phyloP scores from a whole-genome alignment of 2,113 vertebrate genomes.

The Brachyhypopomus occidentalis region DNA sequence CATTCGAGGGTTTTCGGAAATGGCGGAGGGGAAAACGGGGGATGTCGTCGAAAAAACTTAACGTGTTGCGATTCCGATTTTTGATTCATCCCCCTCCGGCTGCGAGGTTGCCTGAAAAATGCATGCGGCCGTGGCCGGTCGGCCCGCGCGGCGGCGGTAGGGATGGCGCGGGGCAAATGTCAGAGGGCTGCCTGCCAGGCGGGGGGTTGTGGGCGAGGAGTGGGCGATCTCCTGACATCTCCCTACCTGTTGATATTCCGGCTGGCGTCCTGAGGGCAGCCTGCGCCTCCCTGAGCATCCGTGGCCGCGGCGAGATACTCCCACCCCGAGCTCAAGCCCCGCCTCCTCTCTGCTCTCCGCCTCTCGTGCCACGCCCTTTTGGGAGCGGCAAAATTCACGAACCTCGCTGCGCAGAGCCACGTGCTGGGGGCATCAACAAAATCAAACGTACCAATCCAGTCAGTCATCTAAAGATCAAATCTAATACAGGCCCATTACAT shows the following conservation, averaged over 20 bases:
- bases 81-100: conserved; percentile 1
- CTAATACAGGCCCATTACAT: no score
- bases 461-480: no score
- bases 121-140: not conserved
- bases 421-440: conserved; percentile 21
- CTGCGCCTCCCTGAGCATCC: conserved; percentile 52
- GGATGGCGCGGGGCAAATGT: conserved; percentile 28
- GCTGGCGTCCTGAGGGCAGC: conserved; percentile 29
- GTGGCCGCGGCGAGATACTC: conserved; percentile 10
- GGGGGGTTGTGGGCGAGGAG: conserved; percentile 16
- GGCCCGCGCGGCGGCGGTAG: conserved; percentile 12
- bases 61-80: conserved; percentile 17
- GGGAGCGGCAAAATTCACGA: conserved; percentile 19
- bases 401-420: not conserved
- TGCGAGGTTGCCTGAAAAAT: no score
- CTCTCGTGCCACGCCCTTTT: conserved; percentile 28
- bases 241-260: conserved; percentile 57
- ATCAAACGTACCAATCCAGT: not conserved
- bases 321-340: not conserved
- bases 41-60: conserved; percentile 12
- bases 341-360: conserved; percentile 43
- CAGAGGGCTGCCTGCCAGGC: conserved; percentile 26
- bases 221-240: conserved; percentile 47
- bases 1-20: conserved; percentile 15
- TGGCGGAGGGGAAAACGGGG: not conserved